Percentiles rank a stretch among this genome's conserved stretches.
Evolutionary conservation across 1,140 invertebrate genomes (phyloP).

Genomic region (Chironomus striatipennis): DNA sequence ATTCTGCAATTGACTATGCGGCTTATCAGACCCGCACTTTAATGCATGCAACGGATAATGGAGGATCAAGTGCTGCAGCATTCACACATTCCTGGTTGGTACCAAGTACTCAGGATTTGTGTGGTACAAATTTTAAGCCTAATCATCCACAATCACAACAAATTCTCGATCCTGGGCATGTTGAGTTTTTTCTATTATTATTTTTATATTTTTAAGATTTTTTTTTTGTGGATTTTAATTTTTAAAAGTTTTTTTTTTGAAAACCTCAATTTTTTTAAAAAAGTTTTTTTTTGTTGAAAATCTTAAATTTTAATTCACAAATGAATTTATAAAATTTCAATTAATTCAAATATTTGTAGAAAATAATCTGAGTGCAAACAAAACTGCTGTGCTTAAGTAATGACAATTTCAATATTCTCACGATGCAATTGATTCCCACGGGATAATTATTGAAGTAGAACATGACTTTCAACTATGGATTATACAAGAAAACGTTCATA

Average conservation of each 20-base stretch:
- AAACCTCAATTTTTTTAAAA: neutral
- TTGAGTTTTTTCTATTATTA: conserved; percentile 41
- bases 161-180: conserved; percentile 85
- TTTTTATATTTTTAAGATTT: neutral
- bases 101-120: conserved; percentile 72
- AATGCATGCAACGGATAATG: conserved; percentile 39
- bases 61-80: conserved; percentile 49
- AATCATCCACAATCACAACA: conserved; percentile 37
- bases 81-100: conserved; percentile 89
- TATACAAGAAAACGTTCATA: no score
- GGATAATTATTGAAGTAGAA: no score
- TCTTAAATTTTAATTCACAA: no score
- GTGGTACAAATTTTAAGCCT: conserved; percentile 46
- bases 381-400: no score
- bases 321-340: no score
- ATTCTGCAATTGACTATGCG: conserved; percentile 81
- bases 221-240: neutral
- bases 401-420: no score
- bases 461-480: no score
- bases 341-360: no score
- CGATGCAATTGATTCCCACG: no score
- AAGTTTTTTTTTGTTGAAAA: neutral
- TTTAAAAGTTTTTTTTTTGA: neutral
- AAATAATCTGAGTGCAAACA: no score
- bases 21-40: conserved; percentile 58